Base-by-base conservation (phyloP, 1,140 invertebrate species). In the Polypedilum vanderplanki region DNA sequence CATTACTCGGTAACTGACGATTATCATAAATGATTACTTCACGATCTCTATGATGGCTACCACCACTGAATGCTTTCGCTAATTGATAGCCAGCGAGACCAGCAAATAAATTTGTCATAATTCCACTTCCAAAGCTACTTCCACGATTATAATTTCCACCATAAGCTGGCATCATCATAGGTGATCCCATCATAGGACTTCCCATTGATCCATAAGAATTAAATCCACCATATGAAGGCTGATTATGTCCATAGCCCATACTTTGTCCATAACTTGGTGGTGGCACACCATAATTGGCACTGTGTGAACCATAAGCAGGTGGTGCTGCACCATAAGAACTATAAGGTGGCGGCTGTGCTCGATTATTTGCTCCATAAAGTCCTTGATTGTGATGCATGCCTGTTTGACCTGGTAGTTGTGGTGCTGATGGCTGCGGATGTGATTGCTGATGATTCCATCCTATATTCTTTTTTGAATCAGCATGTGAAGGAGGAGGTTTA, bases 101-200 rank as follows among this genome's bases (percentile, higher is more conserved):
- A 7, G 65, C 65, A 70, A 70, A 70, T 70, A 70, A 70, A 22
- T 70, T 70, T 20, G 65, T 70, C 65, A 70, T 70, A 18, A 70
- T 70, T 70, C 65, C 65, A 18, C 17, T 20, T 70, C 65, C 65
- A 18, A 70, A 20, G 9, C 65, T 22, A 5, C 65, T 22, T 7
- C 65, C 65, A 20, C 65, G n/a, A 67, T 67, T 20, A 18, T 20
- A 10, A 20, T 70, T 12, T 57, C 2, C 10, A 12, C 46, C 46
- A 57, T 57, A 70, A 5, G 65, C 65, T 18, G 65, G 65, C 65
- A 70, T 70, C 65, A 70, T 70, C 65, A 70, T 70, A 7, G 65
- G 17, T 18, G 18, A 0, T 18, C 20, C 17, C 65, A 70, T 70
- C 65, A 70, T 70, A 1, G 65, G 65, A 18, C n/a, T n/a, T n/a